Evolutionary conservation across 2,113 vertebrate species (phyloP).

Genomic region (Brienomyrus brachyistius): DNA sequence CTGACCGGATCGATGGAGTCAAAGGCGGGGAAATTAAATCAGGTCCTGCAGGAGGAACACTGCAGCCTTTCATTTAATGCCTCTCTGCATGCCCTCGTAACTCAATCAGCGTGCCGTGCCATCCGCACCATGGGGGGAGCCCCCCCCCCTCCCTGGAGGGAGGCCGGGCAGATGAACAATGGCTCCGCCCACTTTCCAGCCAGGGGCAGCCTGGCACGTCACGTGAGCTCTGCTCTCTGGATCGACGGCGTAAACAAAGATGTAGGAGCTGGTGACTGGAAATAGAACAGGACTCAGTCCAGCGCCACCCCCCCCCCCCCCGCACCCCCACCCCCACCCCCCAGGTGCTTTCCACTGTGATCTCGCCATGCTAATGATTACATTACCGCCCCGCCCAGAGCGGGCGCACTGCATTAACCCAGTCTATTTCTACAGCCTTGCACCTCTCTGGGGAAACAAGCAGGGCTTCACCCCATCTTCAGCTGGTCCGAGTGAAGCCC

Average conservation of each 20-base stretch:
- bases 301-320: slow-evolving; percentile 27
- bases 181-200: background rate
- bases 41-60: slow-evolving; percentile 33
- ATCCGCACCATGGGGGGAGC: slow-evolving; percentile 25
- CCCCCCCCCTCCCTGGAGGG: slow-evolving; percentile 35
- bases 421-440: background rate
- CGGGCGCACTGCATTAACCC: background rate
- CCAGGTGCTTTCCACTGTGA: background rate
- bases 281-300: slow-evolving; percentile 53
- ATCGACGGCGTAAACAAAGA: slow-evolving; percentile 43
- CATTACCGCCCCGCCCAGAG: background rate
- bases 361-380: background rate
- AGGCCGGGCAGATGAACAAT: background rate
- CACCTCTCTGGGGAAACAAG: background rate
- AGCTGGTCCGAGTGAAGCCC: background rate
- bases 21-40: slow-evolving; percentile 26
- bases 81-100: slow-evolving; percentile 37
- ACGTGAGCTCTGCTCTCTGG: slow-evolving; percentile 39
- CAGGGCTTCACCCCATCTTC: background rate
- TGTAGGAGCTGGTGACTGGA: slow-evolving; percentile 47
- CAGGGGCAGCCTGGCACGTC: slow-evolving; percentile 26
- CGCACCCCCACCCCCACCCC: background rate
- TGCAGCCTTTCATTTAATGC: slow-evolving; percentile 35
- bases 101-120: slow-evolving; percentile 43
- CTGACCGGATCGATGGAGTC: slow-evolving; percentile 28